A percentile compares a stretch with the other conserved stretches of the same genome.
These are phyloP conservation scores for Pachyuromys duprasi DNA, from an alignment of 2,797 vertebrate species.

Conservation along the genomic window DNA sequence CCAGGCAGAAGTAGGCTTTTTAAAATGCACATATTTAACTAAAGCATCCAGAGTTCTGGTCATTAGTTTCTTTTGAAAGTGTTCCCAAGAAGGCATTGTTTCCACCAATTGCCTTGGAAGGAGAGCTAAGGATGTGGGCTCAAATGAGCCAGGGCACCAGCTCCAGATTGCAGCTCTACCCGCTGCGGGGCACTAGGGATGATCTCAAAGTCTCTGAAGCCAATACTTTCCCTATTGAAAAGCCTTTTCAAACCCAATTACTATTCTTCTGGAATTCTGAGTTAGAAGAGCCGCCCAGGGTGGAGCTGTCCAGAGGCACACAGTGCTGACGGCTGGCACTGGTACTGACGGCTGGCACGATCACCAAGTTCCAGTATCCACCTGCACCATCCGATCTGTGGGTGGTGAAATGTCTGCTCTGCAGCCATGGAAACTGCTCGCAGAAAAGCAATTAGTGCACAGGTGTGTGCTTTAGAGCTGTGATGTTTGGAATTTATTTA, in stretches of 20 bases:
- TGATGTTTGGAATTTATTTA: slow-evolving; percentile 71
- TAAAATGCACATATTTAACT: slow-evolving; percentile 81
- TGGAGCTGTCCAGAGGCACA: slow-evolving; percentile 30
- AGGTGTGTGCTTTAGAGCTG: slow-evolving; percentile 74
- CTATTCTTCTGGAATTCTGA: neutral
- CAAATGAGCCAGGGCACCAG: neutral
- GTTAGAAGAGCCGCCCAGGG: neutral
- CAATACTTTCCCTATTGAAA: neutral
- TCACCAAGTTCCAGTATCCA: neutral
- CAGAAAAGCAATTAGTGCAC: slow-evolving; percentile 76
- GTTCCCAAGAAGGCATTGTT: slow-evolving; percentile 56
- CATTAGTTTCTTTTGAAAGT: slow-evolving; percentile 69
- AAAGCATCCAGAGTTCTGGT: slow-evolving; percentile 60
- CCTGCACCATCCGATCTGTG: slow-evolving; percentile 55
- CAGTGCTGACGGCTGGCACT: slow-evolving; percentile 21
- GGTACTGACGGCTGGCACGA: neutral
- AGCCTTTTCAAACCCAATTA: neutral
- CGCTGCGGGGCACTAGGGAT: accelerated
- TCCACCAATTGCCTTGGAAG: neutral
- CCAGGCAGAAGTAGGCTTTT: slow-evolving; percentile 61
- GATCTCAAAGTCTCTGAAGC: neutral
- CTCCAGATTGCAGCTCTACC: neutral
- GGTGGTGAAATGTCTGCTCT: slow-evolving; percentile 32
- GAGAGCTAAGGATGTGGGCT: neutral
- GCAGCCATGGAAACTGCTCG: slow-evolving; percentile 77